Percentiles rank a stretch among this genome's conserved stretches.
Evolutionary conservation across 1,140 invertebrate genomes (phyloP).

Genomic region (Lordiphosa stackelbergi): DNA sequence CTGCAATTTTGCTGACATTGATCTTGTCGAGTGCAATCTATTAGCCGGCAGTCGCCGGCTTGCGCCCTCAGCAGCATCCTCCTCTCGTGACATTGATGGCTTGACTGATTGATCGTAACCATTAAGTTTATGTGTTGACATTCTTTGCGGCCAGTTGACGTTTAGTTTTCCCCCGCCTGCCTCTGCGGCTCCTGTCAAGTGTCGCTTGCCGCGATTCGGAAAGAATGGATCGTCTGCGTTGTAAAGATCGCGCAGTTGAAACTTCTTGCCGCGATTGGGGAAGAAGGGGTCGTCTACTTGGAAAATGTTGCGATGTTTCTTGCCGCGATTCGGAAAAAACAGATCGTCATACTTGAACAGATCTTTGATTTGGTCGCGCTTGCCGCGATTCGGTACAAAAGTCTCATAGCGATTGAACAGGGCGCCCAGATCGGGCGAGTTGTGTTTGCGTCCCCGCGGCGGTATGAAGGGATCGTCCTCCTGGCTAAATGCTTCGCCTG

Average conservation of each 20-base stretch:
- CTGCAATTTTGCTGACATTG: constrained; percentile 62
- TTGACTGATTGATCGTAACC: constrained; percentile 73
- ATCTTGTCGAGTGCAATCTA: constrained; percentile 72
- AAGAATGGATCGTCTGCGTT: constrained; percentile 65
- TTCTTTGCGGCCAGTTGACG: constrained; percentile 63
- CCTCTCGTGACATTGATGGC: constrained; percentile 64
- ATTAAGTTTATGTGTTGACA: constrained; percentile 75
- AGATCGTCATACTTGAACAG: constrained; percentile 75
- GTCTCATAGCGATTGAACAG: constrained; percentile 63
- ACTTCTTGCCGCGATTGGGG: constrained; percentile 68
- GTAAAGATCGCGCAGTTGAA: constrained; percentile 62
- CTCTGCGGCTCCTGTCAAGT: constrained; percentile 26
- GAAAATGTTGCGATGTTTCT: constrained; percentile 56
- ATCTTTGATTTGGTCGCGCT: constrained; percentile 73
- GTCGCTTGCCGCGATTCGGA: constrained; percentile 66
- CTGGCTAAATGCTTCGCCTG: constrained; percentile 32
- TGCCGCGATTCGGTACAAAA: constrained; percentile 74
- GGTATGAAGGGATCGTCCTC: constrained; percentile 71
- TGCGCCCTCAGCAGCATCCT: constrained; percentile 22
- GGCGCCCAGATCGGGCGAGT: constrained; percentile 54
- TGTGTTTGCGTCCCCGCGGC: constrained; percentile 68
- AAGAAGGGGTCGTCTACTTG: constrained; percentile 58
- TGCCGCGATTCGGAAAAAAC: constrained; percentile 74
- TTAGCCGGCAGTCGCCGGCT: constrained; percentile 48
- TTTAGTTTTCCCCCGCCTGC: constrained; percentile 12